phyloP scores from a whole-genome alignment of 2,113 vertebrate species.

The Callopanchax toddi region DNA sequence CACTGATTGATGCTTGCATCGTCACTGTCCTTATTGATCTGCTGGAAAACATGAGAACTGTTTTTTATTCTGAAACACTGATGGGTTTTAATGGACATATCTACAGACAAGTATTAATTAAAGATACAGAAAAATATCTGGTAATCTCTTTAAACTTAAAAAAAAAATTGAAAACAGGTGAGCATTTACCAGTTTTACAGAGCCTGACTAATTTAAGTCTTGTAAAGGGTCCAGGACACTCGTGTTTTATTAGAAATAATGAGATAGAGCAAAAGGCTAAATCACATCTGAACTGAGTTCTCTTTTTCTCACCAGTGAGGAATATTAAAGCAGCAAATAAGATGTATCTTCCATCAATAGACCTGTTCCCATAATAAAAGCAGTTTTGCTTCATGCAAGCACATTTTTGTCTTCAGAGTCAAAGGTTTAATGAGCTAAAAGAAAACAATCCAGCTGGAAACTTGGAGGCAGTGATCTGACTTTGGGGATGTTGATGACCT shows the following conservation, averaged over 20 bases:
- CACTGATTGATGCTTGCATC: not conserved
- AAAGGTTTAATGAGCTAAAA: too few species aligned
- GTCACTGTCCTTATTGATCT: slow-evolving; percentile 30
- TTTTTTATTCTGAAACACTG: not conserved
- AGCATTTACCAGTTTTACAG: slow-evolving; percentile 77
- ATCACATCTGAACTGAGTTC: slow-evolving; percentile 71
- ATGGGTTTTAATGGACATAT: not conserved
- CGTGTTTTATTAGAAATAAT: slow-evolving; percentile 83
- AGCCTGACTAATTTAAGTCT: slow-evolving; percentile 80
- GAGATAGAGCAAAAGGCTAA: slow-evolving; percentile 74
- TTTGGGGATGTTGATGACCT: too few species aligned
- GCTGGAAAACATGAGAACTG: not conserved
- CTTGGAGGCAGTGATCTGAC: too few species aligned
- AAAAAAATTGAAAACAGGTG: slow-evolving; percentile 11
- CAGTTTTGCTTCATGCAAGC: too few species aligned
- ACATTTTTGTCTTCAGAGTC: too few species aligned
- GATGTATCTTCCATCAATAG: too few species aligned
- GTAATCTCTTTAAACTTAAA: not conserved
- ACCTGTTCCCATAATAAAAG: too few species aligned
- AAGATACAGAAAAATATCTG: slow-evolving; percentile 47
- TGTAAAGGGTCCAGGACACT: slow-evolving; percentile 76
- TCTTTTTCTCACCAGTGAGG: slow-evolving; percentile 53
- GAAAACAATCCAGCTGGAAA: too few species aligned
- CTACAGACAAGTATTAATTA: slow-evolving; percentile 51
- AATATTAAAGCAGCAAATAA: slow-evolving; percentile 70